Conservation (phyloP, 2,113 vertebrate species). For the Mastomys coucha region DNA sequence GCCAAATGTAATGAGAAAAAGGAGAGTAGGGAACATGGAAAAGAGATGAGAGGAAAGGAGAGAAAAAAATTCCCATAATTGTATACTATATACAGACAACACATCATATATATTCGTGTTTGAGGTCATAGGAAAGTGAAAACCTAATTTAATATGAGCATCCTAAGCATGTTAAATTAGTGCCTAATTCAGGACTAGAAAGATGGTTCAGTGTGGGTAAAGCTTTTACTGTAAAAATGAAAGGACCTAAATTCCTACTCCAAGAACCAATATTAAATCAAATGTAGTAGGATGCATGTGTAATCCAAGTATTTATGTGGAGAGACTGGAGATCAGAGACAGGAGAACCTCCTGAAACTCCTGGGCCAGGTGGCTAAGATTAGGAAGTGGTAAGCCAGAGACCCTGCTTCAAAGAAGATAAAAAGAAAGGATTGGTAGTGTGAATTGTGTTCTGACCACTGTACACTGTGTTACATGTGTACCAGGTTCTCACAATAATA, state of each 20-base stretch:
- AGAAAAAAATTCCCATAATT: neutral
- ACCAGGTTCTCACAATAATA: neutral
- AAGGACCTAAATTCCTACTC: neutral
- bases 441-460: neutral
- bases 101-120: neutral
- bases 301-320: neutral
- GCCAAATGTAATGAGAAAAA: neutral
- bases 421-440: neutral
- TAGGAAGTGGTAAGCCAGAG: neutral
- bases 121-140: neutral
- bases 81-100: neutral
- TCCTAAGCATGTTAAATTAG: neutral
- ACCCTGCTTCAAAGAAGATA: neutral
- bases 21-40: neutral
- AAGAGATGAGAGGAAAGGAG: neutral
- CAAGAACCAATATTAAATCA: neutral
- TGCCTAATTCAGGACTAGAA: no score
- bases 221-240: neutral
- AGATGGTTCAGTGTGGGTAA: neutral
- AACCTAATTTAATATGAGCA: neutral
- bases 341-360: neutral
- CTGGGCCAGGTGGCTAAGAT: neutral
- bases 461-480: neutral
- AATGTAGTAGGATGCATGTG: neutral
- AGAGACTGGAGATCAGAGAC: neutral